These are phyloP conservation scores for Hypomecis punctinalis DNA, from an alignment of 2,888 invertebrate species.

Conservation along the genomic window DNA sequence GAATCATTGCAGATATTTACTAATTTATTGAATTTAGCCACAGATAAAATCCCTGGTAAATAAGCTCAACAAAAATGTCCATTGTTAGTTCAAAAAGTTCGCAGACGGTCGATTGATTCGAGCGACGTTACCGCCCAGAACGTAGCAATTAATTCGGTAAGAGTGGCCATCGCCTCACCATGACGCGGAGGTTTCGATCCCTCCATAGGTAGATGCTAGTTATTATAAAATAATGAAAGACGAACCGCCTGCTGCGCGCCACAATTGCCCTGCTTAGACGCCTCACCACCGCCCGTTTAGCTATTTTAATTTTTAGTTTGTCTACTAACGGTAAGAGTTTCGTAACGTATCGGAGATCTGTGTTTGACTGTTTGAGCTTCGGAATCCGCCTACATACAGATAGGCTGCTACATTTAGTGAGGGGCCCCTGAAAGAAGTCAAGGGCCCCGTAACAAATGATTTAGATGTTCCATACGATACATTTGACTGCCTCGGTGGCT, in stretches of 20 bases:
- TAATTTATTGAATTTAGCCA: background rate
- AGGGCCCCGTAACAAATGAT: background rate
- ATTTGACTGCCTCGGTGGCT: no score
- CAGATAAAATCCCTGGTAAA: conserved; percentile 2
- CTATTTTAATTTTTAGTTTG: conserved; percentile 85
- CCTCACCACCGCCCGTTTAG: conserved; percentile 79
- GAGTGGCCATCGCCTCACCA: conserved; percentile 72
- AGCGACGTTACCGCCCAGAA: conserved; percentile 80
- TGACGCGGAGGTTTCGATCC: conserved; percentile 76
- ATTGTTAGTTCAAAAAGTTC: conserved; percentile 47
- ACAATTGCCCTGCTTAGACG: conserved; percentile 84
- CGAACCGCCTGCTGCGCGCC: conserved; percentile 80
- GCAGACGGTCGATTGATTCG: conserved; percentile 57
- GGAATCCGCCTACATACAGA: conserved; percentile 60
- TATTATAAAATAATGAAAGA: conserved; percentile 85
- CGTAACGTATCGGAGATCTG: conserved; percentile 72
- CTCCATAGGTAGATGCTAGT: conserved; percentile 65
- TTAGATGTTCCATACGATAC: no score
- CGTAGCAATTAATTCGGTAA: conserved; percentile 80
- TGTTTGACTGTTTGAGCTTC: conserved; percentile 49
- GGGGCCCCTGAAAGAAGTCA: background rate
- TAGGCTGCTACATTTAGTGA: background rate
- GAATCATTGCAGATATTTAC: no score
- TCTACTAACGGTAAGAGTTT: conserved; percentile 79
- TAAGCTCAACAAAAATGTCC: conserved; percentile 43